phyloP scores from a whole-genome alignment of 2,888 invertebrate species.

The Nomada goodeniana region DNA sequence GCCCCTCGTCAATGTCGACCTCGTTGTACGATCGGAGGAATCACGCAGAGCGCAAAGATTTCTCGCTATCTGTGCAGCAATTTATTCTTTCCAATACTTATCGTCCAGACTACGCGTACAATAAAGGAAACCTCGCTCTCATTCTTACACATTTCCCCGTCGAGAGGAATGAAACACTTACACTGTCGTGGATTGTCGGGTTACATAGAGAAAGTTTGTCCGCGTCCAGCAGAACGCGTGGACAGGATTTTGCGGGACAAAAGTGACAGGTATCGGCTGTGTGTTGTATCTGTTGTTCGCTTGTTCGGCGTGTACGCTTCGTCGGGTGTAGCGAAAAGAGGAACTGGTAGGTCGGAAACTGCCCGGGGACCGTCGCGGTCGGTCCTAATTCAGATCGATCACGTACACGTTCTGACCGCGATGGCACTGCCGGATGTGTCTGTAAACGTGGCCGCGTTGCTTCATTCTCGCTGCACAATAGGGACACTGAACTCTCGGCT shows the following conservation, averaged over 20 bases:
- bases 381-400: constrained; percentile 71
- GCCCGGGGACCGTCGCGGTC: neutral
- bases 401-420: constrained; percentile 73
- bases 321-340: neutral
- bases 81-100: constrained; percentile 43
- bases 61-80: constrained; percentile 8
- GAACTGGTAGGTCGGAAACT: constrained; percentile 7
- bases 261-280: too few species aligned
- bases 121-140: neutral
- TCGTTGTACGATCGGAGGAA: too few species aligned
- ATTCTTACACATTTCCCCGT: too few species aligned
- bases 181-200: too few species aligned
- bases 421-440: constrained; percentile 76
- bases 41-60: neutral
- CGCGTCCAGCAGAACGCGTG: too few species aligned
- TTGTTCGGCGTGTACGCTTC: too few species aligned
- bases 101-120: constrained; percentile 31
- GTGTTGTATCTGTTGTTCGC: too few species aligned
- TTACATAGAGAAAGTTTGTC: too few species aligned
- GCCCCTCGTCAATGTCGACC: neutral
- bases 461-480: constrained; percentile 77
- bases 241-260: too few species aligned
- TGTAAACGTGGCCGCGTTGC: constrained; percentile 78
- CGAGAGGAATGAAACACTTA: too few species aligned
- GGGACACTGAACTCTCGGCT: constrained; percentile 79